Evolutionary conservation across 1,140 invertebrate genomes (phyloP), one percentile per base, ranked within the genome.

Genomic region (Drosophila nikananu): DNA sequence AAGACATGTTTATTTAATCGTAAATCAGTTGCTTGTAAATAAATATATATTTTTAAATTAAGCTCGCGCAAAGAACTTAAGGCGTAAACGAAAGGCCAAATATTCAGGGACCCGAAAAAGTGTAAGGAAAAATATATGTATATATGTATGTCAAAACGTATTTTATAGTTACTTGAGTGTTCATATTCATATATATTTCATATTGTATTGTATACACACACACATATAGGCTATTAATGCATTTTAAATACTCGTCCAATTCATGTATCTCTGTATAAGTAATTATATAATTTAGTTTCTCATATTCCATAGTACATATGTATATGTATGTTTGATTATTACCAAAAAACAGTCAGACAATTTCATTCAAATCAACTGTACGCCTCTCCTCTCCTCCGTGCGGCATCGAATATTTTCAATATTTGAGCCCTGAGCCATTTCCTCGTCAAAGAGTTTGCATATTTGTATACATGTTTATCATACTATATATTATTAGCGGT

Each of bases 351-450:
- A 89, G 86, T 89, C 86, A 89, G 84, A 89, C 84, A 89, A 89
- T 89, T 67, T 75, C 67, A 51, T 81, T 90, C 59, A 79, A 89
- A 87, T 76, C 73, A 75, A 90, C 72, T 71, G 70, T 54, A 78
- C 52, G 65, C 73, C 42, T 64, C 60, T 62, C 48, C 64, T 32
- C 19, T 62, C 48, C 64, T 41, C 19, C 64, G 30, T 49, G 42
- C 46, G 81, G 64, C 86, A 90, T 90, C 73, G 46, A 77, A 90
- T 90, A 91, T 90, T 90, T 86, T 46, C 27, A 90, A 90, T 90
- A 90, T 90, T 84, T 82, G 79, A 80, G 86, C 86, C 67, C 82
- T 91, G 86, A 86, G 86, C 86, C 86, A 82, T 82, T 90, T 90
- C 23, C 70, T 84, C 68, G 71, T 77, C 74, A 89, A 84, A 89